Percentiles rank a stretch among this genome's conserved stretches.
These are phyloP conservation scores for Leptocoma aspasia DNA, from an alignment of 2,113 vertebrate genomes.

Conservation along the genomic window DNA sequence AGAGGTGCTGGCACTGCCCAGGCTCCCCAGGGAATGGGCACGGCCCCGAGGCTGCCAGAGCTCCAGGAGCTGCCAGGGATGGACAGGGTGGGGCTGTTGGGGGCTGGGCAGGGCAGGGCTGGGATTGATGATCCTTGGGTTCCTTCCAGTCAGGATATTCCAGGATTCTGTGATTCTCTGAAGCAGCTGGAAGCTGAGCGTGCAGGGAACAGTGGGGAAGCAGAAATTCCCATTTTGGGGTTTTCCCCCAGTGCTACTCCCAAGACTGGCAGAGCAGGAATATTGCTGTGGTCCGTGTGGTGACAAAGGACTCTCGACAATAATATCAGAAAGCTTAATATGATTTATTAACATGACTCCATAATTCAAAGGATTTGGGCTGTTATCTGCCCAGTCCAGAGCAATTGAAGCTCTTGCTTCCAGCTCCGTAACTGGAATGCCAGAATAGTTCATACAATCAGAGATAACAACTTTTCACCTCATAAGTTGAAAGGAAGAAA, in stretches of 20 bases:
- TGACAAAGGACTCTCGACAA: no score
- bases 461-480: no score
- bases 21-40: neutral
- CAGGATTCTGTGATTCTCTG: neutral
- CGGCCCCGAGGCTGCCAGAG: neutral
- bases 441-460: no score
- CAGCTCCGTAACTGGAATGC: no score
- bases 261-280: neutral
- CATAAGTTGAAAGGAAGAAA: no score
- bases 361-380: no score
- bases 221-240: neutral
- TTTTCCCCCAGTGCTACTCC: neutral
- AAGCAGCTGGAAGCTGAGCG: rapidly evolving
- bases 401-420: no score
- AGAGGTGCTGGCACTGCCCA: neutral
- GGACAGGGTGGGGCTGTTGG: neutral
- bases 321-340: no score
- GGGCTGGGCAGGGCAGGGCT: neutral
- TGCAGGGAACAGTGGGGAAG: neutral
- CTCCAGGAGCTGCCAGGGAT: neutral
- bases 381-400: no score
- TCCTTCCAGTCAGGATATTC: neutral
- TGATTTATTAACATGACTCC: no score
- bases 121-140: neutral
- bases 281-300: no score